These are phyloP conservation scores for Nymphalis polychloros DNA, from an alignment of 2,888 invertebrate species.

Conservation along the genomic window DNA sequence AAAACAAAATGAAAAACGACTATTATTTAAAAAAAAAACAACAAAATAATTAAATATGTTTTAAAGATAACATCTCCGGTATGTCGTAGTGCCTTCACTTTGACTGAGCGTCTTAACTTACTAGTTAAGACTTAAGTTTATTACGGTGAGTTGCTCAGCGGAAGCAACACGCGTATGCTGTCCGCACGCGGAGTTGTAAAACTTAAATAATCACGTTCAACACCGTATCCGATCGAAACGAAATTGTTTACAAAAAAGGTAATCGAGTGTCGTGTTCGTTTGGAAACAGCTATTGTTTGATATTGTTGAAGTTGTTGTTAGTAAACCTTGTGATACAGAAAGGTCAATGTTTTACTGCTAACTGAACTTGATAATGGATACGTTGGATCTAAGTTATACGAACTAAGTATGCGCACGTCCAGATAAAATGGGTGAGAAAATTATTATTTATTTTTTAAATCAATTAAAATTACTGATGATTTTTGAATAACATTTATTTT, in stretches of 20 bases:
- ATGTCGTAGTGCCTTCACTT: background rate
- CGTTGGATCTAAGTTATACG: constrained; percentile 4
- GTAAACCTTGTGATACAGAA: constrained; percentile 3
- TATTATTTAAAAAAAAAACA: constrained; percentile 2
- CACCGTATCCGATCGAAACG: constrained; percentile 8
- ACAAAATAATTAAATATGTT: constrained; percentile 2
- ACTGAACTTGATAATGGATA: constrained; percentile 5
- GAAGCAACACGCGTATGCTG: constrained; percentile 30
- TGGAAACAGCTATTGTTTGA: constrained; percentile 8
- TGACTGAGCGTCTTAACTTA: constrained; percentile 7
- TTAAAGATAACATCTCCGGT: background rate
- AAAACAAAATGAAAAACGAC: background rate
- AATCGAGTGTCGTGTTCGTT: constrained; percentile 19
- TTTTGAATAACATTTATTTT: no score
- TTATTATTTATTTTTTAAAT: background rate
- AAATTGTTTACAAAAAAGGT: constrained; percentile 30
- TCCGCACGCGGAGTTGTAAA: constrained; percentile 5
- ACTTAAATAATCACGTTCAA: constrained; percentile 1
- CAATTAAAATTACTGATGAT: background rate
- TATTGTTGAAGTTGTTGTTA: constrained; percentile 4
- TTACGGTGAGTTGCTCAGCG: constrained; percentile 23
- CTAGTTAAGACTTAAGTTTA: constrained; percentile 14
- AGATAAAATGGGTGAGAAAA: background rate
- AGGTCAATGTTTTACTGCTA: constrained; percentile 7
- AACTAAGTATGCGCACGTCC: background rate